Evolutionary conservation across 2,888 invertebrate genomes (phyloP).

Genomic region (Disparrhopalites patrizii): DNA sequence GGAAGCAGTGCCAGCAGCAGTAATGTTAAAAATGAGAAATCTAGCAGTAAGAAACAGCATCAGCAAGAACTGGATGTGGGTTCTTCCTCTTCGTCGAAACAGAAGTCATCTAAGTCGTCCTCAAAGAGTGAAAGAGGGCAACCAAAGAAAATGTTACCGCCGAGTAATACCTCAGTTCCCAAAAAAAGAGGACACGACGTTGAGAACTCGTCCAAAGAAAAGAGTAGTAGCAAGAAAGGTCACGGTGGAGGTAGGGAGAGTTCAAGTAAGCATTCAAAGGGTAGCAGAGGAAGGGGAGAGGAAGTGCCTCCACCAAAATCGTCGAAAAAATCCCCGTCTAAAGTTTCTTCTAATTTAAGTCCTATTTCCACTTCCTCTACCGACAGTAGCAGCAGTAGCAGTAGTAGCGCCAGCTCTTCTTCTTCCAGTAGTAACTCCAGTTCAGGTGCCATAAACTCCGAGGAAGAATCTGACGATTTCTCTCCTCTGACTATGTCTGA

Average conservation of each 20-base stretch:
- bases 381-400: not conserved
- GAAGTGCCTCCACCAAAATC: constrained; percentile 17
- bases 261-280: constrained; percentile 2
- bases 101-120: constrained; percentile 32
- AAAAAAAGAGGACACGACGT: constrained; percentile 34
- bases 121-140: constrained; percentile 33
- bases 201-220: constrained; percentile 5
- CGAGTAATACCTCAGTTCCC: constrained; percentile 45
- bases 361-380: constrained; percentile 26
- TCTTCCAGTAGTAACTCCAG: constrained; percentile 12
- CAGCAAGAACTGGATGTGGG: not conserved
- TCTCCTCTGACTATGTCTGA: constrained; percentile 10
- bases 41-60: constrained; percentile 8
- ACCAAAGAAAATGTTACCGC: constrained; percentile 47
- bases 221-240: constrained; percentile 28
- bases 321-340: constrained; percentile 1
- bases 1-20: constrained; percentile 2
- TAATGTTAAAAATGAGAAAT: not conserved
- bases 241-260: not conserved
- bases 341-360: not conserved
- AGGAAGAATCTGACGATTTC: constrained; percentile 10
- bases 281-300: too few species aligned
- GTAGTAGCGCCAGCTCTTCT: constrained; percentile 19
- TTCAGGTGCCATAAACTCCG: constrained; percentile 15
- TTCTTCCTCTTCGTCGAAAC: constrained; percentile 18